Evolutionary conservation across 2,113 vertebrate genomes (phyloP).

Genomic region (Oreochromis niloticus): DNA sequence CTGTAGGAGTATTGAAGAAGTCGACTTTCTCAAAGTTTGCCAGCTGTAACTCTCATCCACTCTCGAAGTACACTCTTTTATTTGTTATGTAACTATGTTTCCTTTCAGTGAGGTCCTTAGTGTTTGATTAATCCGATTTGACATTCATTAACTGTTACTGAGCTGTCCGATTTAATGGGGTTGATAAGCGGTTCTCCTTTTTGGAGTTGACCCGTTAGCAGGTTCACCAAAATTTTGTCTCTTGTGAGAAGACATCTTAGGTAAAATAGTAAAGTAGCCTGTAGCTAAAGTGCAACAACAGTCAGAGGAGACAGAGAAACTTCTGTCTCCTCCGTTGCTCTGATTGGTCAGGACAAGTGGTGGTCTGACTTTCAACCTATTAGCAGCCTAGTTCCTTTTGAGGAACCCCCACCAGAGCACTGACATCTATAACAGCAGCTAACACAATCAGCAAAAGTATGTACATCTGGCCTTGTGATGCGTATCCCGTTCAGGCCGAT

Average conservation of each 20-base stretch:
- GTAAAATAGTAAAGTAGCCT: neutral
- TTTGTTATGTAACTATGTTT: neutral
- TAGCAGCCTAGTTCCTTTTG: neutral
- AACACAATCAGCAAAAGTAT: neutral
- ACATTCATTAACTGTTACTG: neutral
- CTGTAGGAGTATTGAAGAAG: neutral
- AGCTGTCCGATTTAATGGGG: neutral
- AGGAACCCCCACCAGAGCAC: neutral
- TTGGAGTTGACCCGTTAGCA: neutral
- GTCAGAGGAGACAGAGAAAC: neutral
- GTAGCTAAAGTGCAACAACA: neutral
- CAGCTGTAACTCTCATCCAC: too few relatives aligned
- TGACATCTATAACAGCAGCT: slow-evolving; percentile 53
- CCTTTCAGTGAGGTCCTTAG: neutral
- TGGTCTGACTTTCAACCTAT: slow-evolving; percentile 72
- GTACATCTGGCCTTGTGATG: neutral
- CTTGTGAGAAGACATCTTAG: neutral
- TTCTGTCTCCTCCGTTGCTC: slow-evolving; percentile 15
- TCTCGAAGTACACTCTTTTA: too few relatives aligned
- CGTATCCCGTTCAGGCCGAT: neutral
- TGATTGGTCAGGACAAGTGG: slow-evolving; percentile 63
- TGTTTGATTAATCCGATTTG: neutral
- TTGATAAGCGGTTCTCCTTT: neutral
- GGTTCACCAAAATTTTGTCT: neutral
- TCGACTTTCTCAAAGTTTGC: slow-evolving; percentile 2